A percentile compares a stretch with the other conserved stretches of the same genome.
phyloP scores from a whole-genome alignment of 2,113 vertebrate genomes.

The Tretioscincus oriximinensis region DNA sequence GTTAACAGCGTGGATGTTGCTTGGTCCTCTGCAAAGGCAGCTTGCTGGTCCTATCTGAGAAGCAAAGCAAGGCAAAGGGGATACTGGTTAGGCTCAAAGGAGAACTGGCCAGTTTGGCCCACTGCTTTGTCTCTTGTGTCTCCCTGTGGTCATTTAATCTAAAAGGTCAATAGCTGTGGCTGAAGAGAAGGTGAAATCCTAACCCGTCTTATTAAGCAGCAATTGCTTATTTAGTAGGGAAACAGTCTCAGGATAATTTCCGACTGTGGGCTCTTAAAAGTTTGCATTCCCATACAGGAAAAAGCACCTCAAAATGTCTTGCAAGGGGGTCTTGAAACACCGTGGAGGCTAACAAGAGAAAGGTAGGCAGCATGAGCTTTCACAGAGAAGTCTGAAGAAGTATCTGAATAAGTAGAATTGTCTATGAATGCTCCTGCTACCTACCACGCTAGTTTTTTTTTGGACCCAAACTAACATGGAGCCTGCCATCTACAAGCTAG shows the following conservation, averaged over 20 bases:
- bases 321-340: too few relatives aligned
- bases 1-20: neutral
- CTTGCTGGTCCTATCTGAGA: neutral
- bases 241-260: neutral
- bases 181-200: neutral
- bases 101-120: neutral
- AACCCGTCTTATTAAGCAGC: neutral
- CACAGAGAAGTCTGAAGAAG: too few relatives aligned
- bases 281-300: too few relatives aligned
- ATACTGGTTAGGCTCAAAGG: neutral
- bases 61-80: neutral
- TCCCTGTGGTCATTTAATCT: neutral
- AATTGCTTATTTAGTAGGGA: neutral
- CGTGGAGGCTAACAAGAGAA: too few relatives aligned
- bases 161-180: neutral
- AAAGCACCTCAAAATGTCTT: too few relatives aligned
- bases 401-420: too few relatives aligned
- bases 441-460: too few relatives aligned
- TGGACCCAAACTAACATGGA: too few relatives aligned
- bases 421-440: too few relatives aligned
- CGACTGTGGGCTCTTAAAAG: too few relatives aligned
- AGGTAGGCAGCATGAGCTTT: too few relatives aligned
- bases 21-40: neutral
- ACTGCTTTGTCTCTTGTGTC: neutral
- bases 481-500: too few relatives aligned